These are phyloP conservation scores for Blennius ocellaris DNA, from an alignment of 2,113 vertebrate genomes.

Conservation along the genomic window DNA sequence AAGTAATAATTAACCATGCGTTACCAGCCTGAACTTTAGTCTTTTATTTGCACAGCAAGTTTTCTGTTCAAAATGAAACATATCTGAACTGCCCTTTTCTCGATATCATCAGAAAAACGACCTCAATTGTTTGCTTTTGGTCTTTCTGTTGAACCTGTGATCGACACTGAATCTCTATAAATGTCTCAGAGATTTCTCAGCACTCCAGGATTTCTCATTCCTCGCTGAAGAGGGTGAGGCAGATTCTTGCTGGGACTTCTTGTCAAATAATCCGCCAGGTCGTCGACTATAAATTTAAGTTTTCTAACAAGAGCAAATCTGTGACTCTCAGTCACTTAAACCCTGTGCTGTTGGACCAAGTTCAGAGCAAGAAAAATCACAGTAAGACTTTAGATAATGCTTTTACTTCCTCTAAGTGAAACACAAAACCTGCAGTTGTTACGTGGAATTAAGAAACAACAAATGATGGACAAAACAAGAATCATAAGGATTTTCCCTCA, in stretches of 20 bases:
- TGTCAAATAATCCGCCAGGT: constrained; percentile 64
- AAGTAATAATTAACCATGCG: constrained; percentile 29
- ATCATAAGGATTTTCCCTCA: constrained; percentile 13
- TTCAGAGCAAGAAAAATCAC: neutral
- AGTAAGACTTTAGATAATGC: neutral
- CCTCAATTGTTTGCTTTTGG: neutral
- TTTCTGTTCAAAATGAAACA: neutral
- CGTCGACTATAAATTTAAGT: constrained; percentile 52
- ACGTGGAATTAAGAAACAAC: neutral
- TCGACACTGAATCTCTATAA: neutral
- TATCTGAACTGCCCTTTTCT: neutral
- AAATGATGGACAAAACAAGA: constrained; percentile 11
- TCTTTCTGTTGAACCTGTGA: neutral
- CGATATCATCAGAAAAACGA: neutral
- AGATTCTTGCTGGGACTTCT: constrained; percentile 50
- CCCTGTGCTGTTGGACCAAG: neutral
- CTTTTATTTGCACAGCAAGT: neutral
- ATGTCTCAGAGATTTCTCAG: constrained; percentile 21
- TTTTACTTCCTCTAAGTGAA: neutral
- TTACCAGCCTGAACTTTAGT: neutral
- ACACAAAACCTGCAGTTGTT: neutral
- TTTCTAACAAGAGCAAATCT: constrained; percentile 40
- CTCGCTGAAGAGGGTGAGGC: constrained; percentile 42
- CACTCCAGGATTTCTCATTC: constrained; percentile 53
- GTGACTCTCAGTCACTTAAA: constrained; percentile 14